Conservation (phyloP, 2,888 invertebrate genomes). For the Stenurella melanura region DNA sequence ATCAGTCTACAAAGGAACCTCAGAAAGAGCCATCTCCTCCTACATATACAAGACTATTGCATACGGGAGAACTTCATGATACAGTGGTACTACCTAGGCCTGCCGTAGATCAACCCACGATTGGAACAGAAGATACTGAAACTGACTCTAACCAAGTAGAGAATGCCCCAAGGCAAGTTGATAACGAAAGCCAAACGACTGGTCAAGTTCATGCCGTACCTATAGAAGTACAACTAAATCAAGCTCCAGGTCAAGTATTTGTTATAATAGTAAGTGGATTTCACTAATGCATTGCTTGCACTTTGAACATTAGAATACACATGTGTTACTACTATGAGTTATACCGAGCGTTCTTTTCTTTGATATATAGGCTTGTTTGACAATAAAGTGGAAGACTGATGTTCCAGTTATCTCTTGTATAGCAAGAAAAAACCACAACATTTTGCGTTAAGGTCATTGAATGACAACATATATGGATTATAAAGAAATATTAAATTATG, state of each 20-base stretch:
- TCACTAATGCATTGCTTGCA: constrained; percentile 55
- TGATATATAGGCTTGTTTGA: too few species aligned
- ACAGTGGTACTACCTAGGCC: constrained; percentile 60
- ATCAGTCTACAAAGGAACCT: not conserved
- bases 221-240: constrained; percentile 61
- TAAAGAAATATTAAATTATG: too few species aligned
- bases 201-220: constrained; percentile 47
- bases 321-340: not conserved
- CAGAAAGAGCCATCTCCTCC: not conserved
- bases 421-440: too few species aligned
- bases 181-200: constrained; percentile 23
- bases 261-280: constrained; percentile 73
- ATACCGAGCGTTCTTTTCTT: not conserved
- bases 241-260: constrained; percentile 73
- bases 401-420: too few species aligned
- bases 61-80: constrained; percentile 75
- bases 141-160: not conserved
- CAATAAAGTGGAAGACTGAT: too few species aligned
- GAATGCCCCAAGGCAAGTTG: constrained; percentile 9
- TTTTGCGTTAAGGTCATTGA: too few species aligned
- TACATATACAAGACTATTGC: constrained; percentile 50
- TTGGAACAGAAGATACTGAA: not conserved
- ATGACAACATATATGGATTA: too few species aligned
- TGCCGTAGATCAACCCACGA: not conserved
- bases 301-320: constrained; percentile 1